These are phyloP conservation scores for Hydractinia symbiolongicarpus DNA, from an alignment of 30 jellyfish, hydroid and myxozoan genomes.

Conservation along the genomic window DNA sequence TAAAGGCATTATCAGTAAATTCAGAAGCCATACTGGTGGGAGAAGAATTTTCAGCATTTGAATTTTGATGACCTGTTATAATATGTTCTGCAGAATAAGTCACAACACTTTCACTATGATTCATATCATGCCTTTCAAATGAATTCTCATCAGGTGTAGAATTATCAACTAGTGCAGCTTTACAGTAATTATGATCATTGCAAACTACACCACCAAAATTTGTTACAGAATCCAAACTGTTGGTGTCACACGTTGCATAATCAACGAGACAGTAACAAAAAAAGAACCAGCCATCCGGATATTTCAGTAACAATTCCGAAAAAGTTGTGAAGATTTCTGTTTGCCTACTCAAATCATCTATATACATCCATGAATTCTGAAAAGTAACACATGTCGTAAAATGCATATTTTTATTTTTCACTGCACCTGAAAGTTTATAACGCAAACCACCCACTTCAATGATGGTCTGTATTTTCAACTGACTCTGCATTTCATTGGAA, in stretches of 20 bases:
- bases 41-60: neutral
- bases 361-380: neutral
- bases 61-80: too few relatives aligned
- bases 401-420: neutral
- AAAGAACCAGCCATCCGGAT: conserved; percentile 7
- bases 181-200: too few relatives aligned
- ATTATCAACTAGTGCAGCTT: too few relatives aligned
- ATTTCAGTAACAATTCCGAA: neutral
- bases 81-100: too few relatives aligned
- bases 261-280: neutral
- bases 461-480: neutral
- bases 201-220: too few relatives aligned
- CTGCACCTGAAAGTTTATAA: neutral
- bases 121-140: too few relatives aligned
- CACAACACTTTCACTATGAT: too few relatives aligned
- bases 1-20: neutral
- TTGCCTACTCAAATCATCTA: conserved; percentile 8
- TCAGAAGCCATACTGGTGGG: neutral
- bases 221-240: too few relatives aligned
- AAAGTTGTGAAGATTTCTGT: neutral
- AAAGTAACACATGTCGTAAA: neutral
- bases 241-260: too few relatives aligned
- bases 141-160: too few relatives aligned
- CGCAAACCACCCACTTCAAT: neutral
- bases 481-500: neutral